phyloP scores from a whole-genome alignment of 1,140 invertebrate species.

The Carcinoscorpius rotundicauda region DNA sequence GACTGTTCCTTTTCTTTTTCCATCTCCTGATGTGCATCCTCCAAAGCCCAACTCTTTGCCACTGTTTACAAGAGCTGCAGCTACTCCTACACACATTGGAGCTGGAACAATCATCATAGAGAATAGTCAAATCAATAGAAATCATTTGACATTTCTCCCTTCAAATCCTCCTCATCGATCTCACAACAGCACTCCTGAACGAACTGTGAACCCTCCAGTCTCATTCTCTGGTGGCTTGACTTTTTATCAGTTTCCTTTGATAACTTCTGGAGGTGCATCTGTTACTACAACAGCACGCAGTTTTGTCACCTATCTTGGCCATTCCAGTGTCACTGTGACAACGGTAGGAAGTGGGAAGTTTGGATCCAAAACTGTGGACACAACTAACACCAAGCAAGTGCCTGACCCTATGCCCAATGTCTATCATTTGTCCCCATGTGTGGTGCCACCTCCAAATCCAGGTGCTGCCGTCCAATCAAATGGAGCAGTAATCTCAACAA shows the following conservation, averaged over 20 bases:
- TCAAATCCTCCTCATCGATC: constrained; percentile 6
- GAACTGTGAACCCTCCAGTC: constrained; percentile 9
- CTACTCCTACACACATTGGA: too few relatives aligned
- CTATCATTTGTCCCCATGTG: constrained; percentile 6
- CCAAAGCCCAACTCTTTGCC: too few relatives aligned
- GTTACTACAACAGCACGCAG: constrained; percentile 14
- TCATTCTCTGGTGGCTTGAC: too few relatives aligned
- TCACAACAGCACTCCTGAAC: constrained; percentile 14
- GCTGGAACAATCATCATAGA: too few relatives aligned
- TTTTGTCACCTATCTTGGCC: constrained; percentile 11
- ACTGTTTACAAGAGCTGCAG: too few relatives aligned
- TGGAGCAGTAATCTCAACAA: constrained; percentile 7
- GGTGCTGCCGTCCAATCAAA: constrained; percentile 4
- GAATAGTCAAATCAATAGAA: too few relatives aligned
- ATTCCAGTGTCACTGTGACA: constrained; percentile 13
- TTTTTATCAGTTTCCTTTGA: constrained; percentile 9
- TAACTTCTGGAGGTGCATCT: constrained; percentile 15
- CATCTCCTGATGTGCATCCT: too few relatives aligned
- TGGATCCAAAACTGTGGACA: constrained; percentile 11
- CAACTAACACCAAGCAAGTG: not conserved
- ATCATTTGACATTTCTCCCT: too few relatives aligned
- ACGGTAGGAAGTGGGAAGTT: constrained; percentile 8
- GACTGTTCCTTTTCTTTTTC: too few relatives aligned
- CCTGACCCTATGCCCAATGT: not conserved
- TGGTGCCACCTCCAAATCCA: constrained; percentile 5